Evolutionary conservation across 2,113 vertebrate genomes (phyloP).

Genomic region (Nycticorax nycticorax): DNA sequence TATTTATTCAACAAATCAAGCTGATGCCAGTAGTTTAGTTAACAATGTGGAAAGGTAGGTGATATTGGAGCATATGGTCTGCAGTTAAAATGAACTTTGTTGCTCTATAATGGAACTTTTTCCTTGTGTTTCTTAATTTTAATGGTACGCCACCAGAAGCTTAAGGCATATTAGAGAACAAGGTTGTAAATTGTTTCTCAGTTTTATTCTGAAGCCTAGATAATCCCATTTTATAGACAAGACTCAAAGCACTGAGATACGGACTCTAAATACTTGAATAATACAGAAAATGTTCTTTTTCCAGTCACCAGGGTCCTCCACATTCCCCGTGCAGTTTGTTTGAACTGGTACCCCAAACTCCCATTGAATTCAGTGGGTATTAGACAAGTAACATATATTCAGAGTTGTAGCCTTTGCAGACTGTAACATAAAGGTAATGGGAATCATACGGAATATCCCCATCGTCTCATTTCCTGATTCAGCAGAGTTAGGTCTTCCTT

Average conservation of each 20-base stretch:
- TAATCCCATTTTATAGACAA: neutral
- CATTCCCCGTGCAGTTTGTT: neutral
- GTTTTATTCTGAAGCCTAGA: neutral
- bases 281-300: neutral
- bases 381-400: neutral
- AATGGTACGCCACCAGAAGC: neutral
- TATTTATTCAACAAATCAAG: conserved; percentile 56
- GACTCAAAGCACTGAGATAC: neutral
- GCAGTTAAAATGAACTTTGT: conserved; percentile 15
- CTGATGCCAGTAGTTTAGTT: conserved; percentile 29
- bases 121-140: conserved; percentile 1
- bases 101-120: neutral
- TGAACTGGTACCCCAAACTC: neutral
- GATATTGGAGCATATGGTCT: conserved; percentile 4
- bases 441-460: neutral
- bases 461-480: conserved; percentile 31
- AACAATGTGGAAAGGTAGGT: conserved; percentile 20
- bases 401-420: neutral
- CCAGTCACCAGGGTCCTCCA: neutral
- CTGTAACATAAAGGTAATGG: neutral
- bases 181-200: neutral
- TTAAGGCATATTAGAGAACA: neutral
- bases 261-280: neutral
- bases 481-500: conserved; percentile 14
- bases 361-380: neutral